Percentiles rank a stretch among this genome's conserved stretches.
These are phyloP conservation scores for Anas capensis DNA, from an alignment of 2,797 vertebrate genomes.

Conservation along the genomic window DNA sequence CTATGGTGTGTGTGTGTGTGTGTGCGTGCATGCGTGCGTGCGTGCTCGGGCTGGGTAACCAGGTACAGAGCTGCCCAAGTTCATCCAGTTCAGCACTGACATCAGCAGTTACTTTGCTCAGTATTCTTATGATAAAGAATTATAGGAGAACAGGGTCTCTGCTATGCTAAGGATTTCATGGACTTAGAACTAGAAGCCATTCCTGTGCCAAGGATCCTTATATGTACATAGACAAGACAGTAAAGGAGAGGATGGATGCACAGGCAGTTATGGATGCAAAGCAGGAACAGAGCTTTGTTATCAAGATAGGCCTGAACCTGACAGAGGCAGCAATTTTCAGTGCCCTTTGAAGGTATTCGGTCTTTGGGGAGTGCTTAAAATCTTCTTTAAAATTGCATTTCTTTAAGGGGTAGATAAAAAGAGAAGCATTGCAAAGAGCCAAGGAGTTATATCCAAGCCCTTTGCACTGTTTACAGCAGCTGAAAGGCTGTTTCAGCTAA, in stretches of 20 bases:
- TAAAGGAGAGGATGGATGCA: background rate
- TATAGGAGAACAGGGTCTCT: background rate
- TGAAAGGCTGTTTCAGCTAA: background rate
- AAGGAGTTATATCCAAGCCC: background rate
- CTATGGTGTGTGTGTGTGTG: background rate
- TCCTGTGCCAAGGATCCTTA: background rate
- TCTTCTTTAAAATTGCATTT: background rate
- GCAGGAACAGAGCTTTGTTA: constrained; percentile 19
- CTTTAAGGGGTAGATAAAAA: background rate
- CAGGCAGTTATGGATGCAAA: background rate
- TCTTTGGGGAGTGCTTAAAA: constrained; percentile 23
- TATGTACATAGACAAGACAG: background rate
- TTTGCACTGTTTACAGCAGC: background rate
- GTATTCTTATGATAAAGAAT: background rate
- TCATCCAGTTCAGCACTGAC: background rate
- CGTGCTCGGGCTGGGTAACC: background rate
- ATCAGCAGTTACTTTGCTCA: background rate
- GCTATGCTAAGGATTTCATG: background rate
- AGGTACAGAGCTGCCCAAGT: background rate
- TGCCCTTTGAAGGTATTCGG: constrained; percentile 38
- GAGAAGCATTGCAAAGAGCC: background rate
- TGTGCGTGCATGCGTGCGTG: too few species aligned
- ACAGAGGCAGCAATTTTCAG: background rate
- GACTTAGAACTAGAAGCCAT: background rate
- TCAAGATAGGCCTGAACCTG: background rate